A percentile compares a stretch with the other conserved stretches of the same genome.
These are phyloP conservation scores for Gorsachius magnificus DNA, from an alignment of 2,797 vertebrate genomes.

Conservation along the genomic window DNA sequence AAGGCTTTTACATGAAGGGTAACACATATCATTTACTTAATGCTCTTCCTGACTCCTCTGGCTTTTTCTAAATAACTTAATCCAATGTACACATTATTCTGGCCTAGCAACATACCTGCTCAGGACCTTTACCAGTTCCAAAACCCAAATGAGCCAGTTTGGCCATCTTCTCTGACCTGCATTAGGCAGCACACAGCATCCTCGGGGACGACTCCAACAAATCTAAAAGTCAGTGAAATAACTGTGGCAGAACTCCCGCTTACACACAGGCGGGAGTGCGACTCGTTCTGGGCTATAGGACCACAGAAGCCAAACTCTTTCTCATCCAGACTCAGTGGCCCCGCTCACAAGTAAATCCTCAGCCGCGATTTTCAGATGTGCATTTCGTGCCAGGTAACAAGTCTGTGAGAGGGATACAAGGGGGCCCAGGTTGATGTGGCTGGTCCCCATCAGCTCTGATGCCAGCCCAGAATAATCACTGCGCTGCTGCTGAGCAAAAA, in stretches of 20 bases:
- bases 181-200: neutral
- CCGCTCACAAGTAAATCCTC: neutral
- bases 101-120: neutral
- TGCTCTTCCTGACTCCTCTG: neutral
- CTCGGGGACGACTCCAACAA: neutral
- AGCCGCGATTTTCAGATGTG: neutral
- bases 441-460: neutral
- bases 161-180: neutral
- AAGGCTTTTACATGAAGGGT: neutral
- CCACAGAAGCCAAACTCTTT: neutral
- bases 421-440: neutral
- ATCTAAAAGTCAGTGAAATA: neutral
- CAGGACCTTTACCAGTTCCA: neutral
- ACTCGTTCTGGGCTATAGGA: fast-evolving
- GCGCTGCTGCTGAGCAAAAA: neutral
- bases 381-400: neutral
- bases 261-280: neutral
- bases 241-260: neutral
- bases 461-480: neutral
- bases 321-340: neutral
- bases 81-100: neutral
- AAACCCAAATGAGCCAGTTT: neutral
- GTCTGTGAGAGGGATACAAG: neutral
- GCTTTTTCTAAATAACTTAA: neutral
- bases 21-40: neutral